Conservation (phyloP, 2,113 vertebrate species). For the Takifugu flavidus region DNA sequence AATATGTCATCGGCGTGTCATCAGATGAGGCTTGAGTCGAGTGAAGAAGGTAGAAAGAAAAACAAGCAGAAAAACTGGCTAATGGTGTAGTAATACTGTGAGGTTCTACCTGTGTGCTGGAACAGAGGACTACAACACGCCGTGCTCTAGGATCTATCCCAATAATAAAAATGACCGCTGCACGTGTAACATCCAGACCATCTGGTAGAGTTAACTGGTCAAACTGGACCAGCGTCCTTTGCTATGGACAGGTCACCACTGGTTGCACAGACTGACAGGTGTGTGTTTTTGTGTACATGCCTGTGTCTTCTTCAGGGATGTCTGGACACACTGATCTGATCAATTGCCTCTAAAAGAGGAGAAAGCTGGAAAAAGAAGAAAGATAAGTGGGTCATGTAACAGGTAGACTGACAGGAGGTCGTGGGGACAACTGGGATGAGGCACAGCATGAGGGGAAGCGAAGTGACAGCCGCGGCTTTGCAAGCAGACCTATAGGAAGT, state of each 20-base stretch:
- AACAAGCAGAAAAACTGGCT: no score
- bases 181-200: no score
- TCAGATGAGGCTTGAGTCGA: slow-evolving; percentile 14
- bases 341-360: slow-evolving; percentile 15
- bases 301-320: slow-evolving; percentile 2
- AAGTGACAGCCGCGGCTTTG: slow-evolving; percentile 39
- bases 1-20: neutral
- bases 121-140: no score
- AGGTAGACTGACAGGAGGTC: slow-evolving; percentile 35
- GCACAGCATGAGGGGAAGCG: slow-evolving; percentile 19
- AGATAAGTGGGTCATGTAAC: slow-evolving; percentile 48
- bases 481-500: slow-evolving; percentile 15
- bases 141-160: no score
- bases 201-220: no score
- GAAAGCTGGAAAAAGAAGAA: slow-evolving; percentile 6
- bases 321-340: slow-evolving; percentile 12
- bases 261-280: slow-evolving; percentile 16
- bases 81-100: no score
- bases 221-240: neutral
- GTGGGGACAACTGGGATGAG: neutral
- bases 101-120: no score
- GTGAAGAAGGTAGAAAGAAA: neutral
- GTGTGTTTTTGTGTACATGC: slow-evolving; percentile 8
- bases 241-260: neutral
- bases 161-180: no score